A percentile compares a stretch with the other conserved stretches of the same genome.
These are phyloP conservation scores for Caenorhabditis brenneri DNA, from an alignment of 1,140 invertebrate species.

Conservation along the genomic window DNA sequence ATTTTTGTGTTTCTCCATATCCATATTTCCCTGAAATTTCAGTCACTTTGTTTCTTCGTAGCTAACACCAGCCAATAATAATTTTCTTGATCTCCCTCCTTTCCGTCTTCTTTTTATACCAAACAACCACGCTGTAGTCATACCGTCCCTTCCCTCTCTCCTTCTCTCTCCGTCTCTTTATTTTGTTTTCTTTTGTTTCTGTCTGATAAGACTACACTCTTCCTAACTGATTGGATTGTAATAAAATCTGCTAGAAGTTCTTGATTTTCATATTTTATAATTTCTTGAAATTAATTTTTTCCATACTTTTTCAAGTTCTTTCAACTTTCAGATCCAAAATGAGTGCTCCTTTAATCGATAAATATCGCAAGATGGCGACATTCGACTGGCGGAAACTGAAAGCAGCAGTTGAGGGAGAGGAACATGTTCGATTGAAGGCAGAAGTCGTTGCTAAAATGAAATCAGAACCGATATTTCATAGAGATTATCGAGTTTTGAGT, in stretches of 20 bases:
- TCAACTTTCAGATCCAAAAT: not conserved
- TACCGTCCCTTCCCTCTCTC: no score
- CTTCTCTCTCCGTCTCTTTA: not conserved
- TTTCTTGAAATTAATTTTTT: not conserved
- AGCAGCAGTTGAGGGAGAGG: conserved; percentile 78
- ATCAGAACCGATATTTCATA: conserved; percentile 81
- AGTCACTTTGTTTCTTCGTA: not conserved
- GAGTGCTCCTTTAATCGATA: conserved; percentile 46
- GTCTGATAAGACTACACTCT: conserved; percentile 33
- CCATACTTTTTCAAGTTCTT: not conserved
- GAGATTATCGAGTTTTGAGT: conserved; percentile 72
- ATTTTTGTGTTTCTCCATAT: no score
- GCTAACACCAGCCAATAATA: not conserved
- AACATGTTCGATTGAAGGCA: conserved; percentile 79
- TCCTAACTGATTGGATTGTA: not conserved
- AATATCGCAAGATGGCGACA: conserved; percentile 78
- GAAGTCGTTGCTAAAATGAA: conserved; percentile 82
- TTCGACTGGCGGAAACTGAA: conserved; percentile 83
- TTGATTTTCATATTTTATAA: not conserved
- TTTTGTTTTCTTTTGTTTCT: not conserved
- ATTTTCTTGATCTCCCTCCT: not conserved
- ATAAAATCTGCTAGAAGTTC: not conserved
- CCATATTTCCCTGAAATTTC: not conserved
- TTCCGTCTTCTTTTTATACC: not conserved
- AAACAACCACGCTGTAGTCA: conserved; percentile 22